Evolutionary conservation across 2,113 vertebrate genomes (phyloP).

Genomic region (Mohoua ochrocephala): DNA sequence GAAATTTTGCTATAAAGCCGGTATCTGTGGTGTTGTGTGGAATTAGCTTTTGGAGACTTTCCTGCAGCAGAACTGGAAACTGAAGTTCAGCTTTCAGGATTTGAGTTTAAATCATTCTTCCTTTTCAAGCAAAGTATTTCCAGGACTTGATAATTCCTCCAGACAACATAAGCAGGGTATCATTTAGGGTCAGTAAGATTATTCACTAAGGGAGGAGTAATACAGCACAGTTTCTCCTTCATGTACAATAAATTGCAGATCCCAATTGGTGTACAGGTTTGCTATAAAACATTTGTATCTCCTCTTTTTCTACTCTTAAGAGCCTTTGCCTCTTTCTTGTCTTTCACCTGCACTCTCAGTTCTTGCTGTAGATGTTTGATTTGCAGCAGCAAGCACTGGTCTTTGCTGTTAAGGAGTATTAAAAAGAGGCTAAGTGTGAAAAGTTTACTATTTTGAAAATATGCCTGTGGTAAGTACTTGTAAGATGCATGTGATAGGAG

Average conservation of each 20-base stretch:
- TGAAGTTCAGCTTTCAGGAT: neutral
- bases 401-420: neutral
- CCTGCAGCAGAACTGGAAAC: neutral
- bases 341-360: neutral
- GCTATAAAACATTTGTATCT: neutral
- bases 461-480: neutral
- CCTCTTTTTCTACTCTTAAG: neutral
- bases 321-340: neutral
- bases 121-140: neutral
- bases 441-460: constrained; percentile 11
- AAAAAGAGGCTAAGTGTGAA: neutral
- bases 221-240: neutral
- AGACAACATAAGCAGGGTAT: neutral
- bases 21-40: neutral
- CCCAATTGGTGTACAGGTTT: neutral
- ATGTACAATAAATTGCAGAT: neutral
- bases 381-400: neutral
- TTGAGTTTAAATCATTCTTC: neutral
- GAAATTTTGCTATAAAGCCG: neutral
- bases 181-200: neutral
- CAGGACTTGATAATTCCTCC: neutral
- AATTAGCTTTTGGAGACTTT: neutral
- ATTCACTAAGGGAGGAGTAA: neutral
- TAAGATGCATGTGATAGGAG: neutral
- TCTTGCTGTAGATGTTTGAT: neutral